Conservation (phyloP, 1,140 invertebrate species). For the Zaprionus inermis region DNA sequence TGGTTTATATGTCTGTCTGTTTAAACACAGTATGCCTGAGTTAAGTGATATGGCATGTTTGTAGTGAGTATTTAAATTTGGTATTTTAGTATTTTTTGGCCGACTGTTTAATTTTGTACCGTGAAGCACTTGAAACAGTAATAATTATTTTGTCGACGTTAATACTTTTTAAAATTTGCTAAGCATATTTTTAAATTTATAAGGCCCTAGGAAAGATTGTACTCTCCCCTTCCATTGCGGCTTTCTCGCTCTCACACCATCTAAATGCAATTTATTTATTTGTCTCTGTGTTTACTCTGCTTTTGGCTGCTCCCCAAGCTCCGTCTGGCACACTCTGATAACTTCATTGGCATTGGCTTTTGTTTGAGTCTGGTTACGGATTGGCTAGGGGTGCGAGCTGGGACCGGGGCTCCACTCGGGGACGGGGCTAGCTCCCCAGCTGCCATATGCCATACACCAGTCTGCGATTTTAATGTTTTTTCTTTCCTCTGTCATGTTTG, state of each 20-base stretch:
- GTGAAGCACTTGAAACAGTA: no score
- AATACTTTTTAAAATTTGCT: no score
- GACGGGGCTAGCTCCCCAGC: slow-evolving; percentile 18
- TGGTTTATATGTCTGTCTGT: no score
- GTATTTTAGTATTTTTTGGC: no score
- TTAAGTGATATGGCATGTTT: no score
- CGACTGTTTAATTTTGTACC: no score
- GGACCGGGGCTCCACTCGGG: slow-evolving; percentile 5
- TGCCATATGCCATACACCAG: slow-evolving; percentile 59
- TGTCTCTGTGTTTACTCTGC: slow-evolving; percentile 52
- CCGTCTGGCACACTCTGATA: slow-evolving; percentile 68
- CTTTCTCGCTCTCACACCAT: slow-evolving; percentile 5
- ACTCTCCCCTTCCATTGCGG: neutral
- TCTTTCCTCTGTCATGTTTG: slow-evolving; percentile 36
- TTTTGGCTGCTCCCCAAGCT: slow-evolving; percentile 65
- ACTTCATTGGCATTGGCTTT: slow-evolving; percentile 68
- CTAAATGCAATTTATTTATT: slow-evolving; percentile 72
- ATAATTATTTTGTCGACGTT: no score
- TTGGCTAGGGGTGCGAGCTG: slow-evolving; percentile 1
- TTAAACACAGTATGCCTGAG: no score
- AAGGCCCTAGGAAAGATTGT: neutral
- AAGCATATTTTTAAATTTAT: neutral
- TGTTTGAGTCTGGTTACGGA: slow-evolving; percentile 46
- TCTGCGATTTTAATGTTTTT: slow-evolving; percentile 44
- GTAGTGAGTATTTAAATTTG: no score